These are phyloP conservation scores for Caenorhabditis sp. DNA, from an alignment of 2,888 invertebrate species.

Conservation along the genomic window DNA sequence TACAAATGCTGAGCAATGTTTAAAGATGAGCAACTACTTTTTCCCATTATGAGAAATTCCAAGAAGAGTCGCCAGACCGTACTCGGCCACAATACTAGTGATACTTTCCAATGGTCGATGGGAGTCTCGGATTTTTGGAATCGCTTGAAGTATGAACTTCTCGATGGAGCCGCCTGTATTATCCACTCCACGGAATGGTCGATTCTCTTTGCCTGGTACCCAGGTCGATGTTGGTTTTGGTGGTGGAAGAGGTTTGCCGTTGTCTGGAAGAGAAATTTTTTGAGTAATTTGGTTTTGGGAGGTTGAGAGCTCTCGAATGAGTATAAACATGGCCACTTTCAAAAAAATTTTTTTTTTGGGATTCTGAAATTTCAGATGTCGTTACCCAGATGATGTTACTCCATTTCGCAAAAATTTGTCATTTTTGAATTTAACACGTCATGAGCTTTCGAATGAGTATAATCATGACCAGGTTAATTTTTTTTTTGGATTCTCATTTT, in stretches of 20 bases:
- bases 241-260: conserved; percentile 64
- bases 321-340: no score
- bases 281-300: not conserved
- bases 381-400: no score
- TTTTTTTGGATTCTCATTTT: no score
- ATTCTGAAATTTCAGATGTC: no score
- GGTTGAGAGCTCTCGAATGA: not conserved
- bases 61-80: conserved; percentile 69
- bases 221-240: conserved; percentile 76
- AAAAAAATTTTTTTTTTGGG: no score
- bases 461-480: no score
- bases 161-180: conserved; percentile 79
- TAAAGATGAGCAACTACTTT: conserved; percentile 13
- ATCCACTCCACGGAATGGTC: conserved; percentile 79
- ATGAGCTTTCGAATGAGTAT: no score
- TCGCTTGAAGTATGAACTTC: conserved; percentile 81
- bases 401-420: no score
- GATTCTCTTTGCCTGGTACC: conserved; percentile 81
- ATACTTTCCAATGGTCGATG: conserved; percentile 72
- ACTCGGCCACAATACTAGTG: conserved; percentile 73
- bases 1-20: no score
- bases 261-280: conserved; percentile 43
- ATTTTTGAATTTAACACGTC: not conserved
- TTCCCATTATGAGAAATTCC: conserved; percentile 67
- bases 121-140: conserved; percentile 76